Base-by-base conservation (phyloP, 2,797 vertebrate species). In the Helarctos malayanus region DNA sequence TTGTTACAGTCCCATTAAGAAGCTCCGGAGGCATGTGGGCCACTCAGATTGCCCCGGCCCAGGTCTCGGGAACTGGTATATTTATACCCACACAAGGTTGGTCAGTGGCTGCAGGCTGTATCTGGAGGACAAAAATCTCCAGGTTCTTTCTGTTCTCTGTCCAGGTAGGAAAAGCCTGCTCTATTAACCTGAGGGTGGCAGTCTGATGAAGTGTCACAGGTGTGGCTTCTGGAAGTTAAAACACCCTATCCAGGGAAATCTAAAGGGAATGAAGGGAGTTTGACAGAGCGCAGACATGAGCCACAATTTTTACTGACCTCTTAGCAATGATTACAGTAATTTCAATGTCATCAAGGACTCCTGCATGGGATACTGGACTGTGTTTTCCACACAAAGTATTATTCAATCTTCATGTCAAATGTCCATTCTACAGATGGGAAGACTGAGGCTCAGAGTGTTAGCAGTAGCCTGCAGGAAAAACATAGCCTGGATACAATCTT, bases 211-310 rank as follows among this genome's bases (percentile, higher is more conserved):
- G 12, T 61, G 23, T n/a, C 9, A 4, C 2, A 49, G 35, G 13
- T 65, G 7, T 54, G 45, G 32, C 1, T 35, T 86, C 90, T 71
- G 57, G 71, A 89, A 80, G 25, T 90, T 47, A 88, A 93, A 82
- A 19, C 29, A 38, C 3, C 10, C 8, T 59, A 19, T 75, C 52
- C 12, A 57, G 13, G 5, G n/a, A 56, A 57, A 47, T 57, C 56
- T 21, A 35, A 85, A 84, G 10, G 41, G 38, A 86, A 63, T 2
- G 59, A 35, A 63, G 12, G n/a, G 8, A 59, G 6, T 8, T 90
- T 54, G 1, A 5, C 4, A 21, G 18, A 69, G 56, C 12, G 71
- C 19, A 63, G 45, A 56, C 12, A 16, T 14, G 7, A 47, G 25
- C 38, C n/a, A 2, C 29, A 19, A 0, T 57, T 11, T 1, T 47